Conservation (phyloP, 2,113 vertebrate genomes). For the Leucopternis melanops region DNA sequence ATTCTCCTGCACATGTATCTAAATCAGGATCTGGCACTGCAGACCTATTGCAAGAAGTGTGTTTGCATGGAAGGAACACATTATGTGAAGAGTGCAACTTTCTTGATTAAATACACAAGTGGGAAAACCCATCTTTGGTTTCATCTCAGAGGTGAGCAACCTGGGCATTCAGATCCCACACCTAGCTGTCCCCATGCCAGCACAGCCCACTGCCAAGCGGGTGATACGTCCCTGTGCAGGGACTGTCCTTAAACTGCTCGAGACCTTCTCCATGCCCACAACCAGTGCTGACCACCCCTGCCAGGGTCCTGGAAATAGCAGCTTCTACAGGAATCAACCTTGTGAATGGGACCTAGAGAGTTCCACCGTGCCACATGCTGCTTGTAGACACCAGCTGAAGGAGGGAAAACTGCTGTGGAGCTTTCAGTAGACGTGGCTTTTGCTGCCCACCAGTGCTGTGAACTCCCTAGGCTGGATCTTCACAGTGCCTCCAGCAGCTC, state of each 20-base stretch:
- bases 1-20: neutral
- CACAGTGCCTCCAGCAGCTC: neutral
- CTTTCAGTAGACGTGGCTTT: neutral
- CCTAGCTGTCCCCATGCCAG: neutral
- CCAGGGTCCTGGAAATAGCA: neutral
- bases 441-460: neutral
- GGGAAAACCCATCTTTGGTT: neutral
- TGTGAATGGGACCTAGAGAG: neutral
- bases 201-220: neutral
- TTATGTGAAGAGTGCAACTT: neutral
- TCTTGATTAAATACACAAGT: neutral
- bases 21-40: neutral
- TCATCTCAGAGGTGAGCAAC: neutral
- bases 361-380: neutral
- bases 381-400: neutral
- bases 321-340: neutral
- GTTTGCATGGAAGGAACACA: neutral
- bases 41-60: neutral
- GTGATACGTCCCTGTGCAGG: accelerated
- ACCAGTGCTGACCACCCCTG: neutral
- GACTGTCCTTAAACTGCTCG: neutral
- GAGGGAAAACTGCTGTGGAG: neutral
- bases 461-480: neutral
- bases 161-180: neutral
- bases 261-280: neutral